phyloP scores from a whole-genome alignment of 2,797 vertebrate species.

The Pteronotus mesoamericanus region DNA sequence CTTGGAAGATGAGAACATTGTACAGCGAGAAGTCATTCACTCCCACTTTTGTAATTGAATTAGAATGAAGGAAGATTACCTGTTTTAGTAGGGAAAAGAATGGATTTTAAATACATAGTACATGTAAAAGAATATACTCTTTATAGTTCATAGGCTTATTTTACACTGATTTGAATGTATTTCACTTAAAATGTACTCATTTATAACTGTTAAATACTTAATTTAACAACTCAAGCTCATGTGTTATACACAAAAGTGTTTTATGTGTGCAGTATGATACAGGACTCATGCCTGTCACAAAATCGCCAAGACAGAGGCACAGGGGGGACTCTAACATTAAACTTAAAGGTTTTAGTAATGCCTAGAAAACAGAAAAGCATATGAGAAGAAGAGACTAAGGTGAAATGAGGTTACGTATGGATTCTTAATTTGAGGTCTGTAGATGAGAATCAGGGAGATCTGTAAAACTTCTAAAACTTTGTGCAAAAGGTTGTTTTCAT shows the following conservation, averaged over 20 bases:
- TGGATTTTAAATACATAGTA: not conserved
- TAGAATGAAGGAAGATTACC: conserved; percentile 95
- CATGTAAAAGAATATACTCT: not conserved
- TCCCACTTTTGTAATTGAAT: conserved; percentile 92
- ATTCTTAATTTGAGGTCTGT: not conserved
- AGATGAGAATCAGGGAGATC: not conserved
- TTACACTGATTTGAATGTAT: conserved; percentile 3
- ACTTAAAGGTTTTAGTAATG: not conserved
- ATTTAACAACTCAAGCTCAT: not conserved
- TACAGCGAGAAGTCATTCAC: conserved; percentile 89
- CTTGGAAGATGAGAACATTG: not conserved
- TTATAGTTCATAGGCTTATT: not conserved
- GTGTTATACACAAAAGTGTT: not conserved
- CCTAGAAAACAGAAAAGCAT: not conserved
- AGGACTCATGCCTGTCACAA: not conserved
- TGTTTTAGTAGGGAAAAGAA: conserved; percentile 72
- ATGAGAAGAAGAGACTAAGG: not conserved
- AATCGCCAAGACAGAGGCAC: not conserved
- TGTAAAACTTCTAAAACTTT: conserved; percentile 15
- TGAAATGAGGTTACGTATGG: not conserved
- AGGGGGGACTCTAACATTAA: not conserved
- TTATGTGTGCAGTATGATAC: not conserved
- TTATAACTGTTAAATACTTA: not conserved
- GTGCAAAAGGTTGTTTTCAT: not conserved
- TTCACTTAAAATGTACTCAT: not conserved